Evolutionary conservation across 1,140 invertebrate species (phyloP).

Genomic region (Drosophila malerkotliana): DNA sequence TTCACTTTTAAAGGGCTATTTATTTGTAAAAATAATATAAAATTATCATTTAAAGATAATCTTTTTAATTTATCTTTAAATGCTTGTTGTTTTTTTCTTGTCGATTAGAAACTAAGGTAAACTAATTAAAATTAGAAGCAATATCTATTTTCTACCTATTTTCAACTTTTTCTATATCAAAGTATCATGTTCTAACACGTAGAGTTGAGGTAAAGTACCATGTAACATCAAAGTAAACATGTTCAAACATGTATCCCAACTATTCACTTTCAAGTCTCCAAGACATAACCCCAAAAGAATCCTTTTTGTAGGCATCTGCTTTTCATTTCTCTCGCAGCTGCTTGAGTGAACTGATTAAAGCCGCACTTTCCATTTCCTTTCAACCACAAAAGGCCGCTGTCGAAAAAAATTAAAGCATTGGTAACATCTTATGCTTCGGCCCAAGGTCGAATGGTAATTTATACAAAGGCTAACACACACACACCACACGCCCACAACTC

Average conservation of each 20-base stretch:
- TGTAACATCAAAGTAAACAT: no score
- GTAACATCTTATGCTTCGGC: slow-evolving; percentile 59
- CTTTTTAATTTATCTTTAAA: no score
- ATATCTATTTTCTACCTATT: no score
- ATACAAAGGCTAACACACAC: slow-evolving; percentile 37
- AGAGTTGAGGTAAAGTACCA: no score
- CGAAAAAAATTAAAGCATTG: slow-evolving; percentile 64
- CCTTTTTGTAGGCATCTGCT: slow-evolving; percentile 31
- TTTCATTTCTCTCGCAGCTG: slow-evolving; percentile 17
- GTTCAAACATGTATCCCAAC: background rate
- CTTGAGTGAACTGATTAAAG: slow-evolving; percentile 26
- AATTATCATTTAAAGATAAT: no score
- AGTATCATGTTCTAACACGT: no score
- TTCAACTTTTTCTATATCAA: no score
- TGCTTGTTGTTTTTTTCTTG: no score
- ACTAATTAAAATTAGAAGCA: no score
- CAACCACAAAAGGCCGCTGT: slow-evolving; percentile 1
- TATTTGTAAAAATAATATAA: no score
- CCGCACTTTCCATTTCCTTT: background rate
- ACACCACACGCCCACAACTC: slow-evolving; percentile 22
- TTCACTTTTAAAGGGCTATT: no score
- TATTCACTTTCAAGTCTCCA: background rate
- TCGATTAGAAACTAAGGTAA: no score
- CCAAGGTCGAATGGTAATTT: slow-evolving; percentile 76
- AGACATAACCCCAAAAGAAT: background rate